These are phyloP conservation scores for Mylabris sibirica DNA, from an alignment of 2,888 invertebrate genomes.

Conservation along the genomic window DNA sequence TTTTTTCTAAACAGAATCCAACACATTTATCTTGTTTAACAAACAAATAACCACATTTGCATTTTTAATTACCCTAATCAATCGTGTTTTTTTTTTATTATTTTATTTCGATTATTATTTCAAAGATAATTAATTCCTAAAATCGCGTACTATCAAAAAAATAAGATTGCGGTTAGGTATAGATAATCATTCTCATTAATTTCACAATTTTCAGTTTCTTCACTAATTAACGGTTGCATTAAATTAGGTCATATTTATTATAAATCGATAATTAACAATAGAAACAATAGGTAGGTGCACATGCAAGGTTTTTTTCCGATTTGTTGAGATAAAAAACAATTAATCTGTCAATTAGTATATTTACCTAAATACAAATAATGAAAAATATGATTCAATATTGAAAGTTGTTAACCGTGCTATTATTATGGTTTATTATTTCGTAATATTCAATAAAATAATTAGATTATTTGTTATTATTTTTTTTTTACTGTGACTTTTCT, in stretches of 20 bases:
- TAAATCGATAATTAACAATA: too few species aligned
- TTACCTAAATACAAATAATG: not conserved
- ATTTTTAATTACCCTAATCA: constrained; percentile 8
- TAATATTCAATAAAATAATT: not conserved
- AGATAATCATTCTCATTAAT: too few species aligned
- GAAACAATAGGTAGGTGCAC: not conserved
- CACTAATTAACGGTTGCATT: too few species aligned
- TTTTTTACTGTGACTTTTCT: not conserved
- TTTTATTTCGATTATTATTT: not conserved
- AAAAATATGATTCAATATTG: not conserved
- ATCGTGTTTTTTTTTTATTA: too few species aligned
- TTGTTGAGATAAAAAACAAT: not conserved
- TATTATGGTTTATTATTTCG: constrained; percentile 3
- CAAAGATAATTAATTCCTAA: not conserved
- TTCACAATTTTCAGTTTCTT: too few species aligned
- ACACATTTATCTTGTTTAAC: not conserved
- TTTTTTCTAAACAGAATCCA: not conserved
- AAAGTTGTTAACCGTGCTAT: constrained; percentile 1
- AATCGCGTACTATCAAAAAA: not conserved
- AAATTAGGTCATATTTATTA: too few species aligned
- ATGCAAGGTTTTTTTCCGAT: not conserved
- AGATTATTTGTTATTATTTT: not conserved
- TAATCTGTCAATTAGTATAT: not conserved
- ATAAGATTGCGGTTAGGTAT: too few species aligned
- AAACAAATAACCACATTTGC: not conserved